Conservation (phyloP, 2,113 vertebrate species). For the Gambusia affinis region DNA sequence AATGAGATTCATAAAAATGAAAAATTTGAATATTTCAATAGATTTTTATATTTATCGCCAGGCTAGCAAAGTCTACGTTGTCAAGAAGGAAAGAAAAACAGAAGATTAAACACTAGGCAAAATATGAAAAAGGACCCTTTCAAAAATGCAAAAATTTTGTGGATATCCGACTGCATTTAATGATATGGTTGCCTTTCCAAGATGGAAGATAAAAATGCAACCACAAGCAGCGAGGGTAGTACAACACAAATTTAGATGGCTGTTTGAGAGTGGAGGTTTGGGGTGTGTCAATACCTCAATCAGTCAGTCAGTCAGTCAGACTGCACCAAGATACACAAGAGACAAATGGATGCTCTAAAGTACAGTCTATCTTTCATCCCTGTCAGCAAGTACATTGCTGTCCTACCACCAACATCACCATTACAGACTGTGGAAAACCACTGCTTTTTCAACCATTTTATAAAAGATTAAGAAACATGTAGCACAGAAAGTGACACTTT, state of each 20-base stretch:
- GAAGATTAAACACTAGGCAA: neutral
- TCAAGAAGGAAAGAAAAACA: neutral
- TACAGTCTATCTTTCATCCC: slow-evolving; percentile 48
- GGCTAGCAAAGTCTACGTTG: neutral
- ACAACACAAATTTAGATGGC: slow-evolving; percentile 24
- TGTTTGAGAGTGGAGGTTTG: slow-evolving; percentile 37
- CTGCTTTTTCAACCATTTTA: slow-evolving; percentile 58
- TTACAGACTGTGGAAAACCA: slow-evolving; percentile 58
- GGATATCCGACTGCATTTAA: slow-evolving; percentile 16
- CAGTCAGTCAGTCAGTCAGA: slow-evolving; percentile 50
- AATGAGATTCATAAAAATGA: slow-evolving; percentile 9
- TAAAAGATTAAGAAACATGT: slow-evolving; percentile 47
- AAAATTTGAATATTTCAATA: neutral
- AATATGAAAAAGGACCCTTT: neutral
- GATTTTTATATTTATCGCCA: neutral
- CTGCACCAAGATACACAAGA: slow-evolving; percentile 49
- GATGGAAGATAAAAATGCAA: slow-evolving; percentile 5
- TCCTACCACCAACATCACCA: slow-evolving; percentile 23
- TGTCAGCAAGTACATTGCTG: slow-evolving; percentile 47
- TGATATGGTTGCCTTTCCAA: slow-evolving; percentile 41
- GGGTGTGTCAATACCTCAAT: slow-evolving; percentile 32
- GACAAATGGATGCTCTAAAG: slow-evolving; percentile 74
- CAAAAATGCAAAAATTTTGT: neutral
- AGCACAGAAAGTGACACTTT: slow-evolving; percentile 48
- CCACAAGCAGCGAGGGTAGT: slow-evolving; percentile 39